A percentile compares a stretch with the other conserved stretches of the same genome.
Conservation (phyloP, 2,888 invertebrate species). For the Sympetrum striolatum region DNA sequence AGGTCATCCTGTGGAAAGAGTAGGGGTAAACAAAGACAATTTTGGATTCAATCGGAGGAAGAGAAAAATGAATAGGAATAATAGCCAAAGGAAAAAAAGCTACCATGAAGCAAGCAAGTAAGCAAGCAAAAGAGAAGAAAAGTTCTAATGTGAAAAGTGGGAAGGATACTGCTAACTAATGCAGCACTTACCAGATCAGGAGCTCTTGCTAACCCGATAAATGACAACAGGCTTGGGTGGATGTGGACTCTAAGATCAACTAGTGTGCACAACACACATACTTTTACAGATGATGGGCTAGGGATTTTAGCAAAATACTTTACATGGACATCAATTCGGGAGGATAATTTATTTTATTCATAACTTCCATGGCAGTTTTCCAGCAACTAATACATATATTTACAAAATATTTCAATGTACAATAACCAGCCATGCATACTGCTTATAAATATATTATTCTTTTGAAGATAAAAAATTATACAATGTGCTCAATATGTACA, state of each 20-base stretch:
- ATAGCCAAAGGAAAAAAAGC: conserved; percentile 21
- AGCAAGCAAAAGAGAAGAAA: conserved; percentile 36
- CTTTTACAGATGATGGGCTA: conserved; percentile 16
- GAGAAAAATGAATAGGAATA: neutral
- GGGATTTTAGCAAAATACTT: conserved; percentile 12
- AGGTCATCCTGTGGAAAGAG: conserved; percentile 7
- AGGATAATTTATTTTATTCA: conserved; percentile 40
- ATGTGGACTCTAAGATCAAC: conserved; percentile 33
- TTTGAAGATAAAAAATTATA: conserved; percentile 12
- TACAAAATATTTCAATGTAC: conserved; percentile 38
- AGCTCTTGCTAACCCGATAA: conserved; percentile 37
- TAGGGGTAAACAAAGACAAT: neutral
- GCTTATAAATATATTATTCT: conserved; percentile 7
- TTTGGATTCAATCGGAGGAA: neutral
- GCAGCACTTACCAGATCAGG: conserved; percentile 28
- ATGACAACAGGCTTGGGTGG: conserved; percentile 37
- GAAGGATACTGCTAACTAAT: conserved; percentile 8
- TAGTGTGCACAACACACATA: conserved; percentile 20
- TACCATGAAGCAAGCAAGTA: conserved; percentile 36
- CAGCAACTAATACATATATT: conserved; percentile 25
- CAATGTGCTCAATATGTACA: conserved; percentile 35
- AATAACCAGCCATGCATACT: conserved; percentile 35
- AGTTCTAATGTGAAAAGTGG: conserved; percentile 6
- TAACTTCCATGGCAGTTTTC: conserved; percentile 27
- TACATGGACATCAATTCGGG: conserved; percentile 21